phyloP scores from a whole-genome alignment of 2,797 vertebrate genomes.

The Phrynocephalus guinanensis region DNA sequence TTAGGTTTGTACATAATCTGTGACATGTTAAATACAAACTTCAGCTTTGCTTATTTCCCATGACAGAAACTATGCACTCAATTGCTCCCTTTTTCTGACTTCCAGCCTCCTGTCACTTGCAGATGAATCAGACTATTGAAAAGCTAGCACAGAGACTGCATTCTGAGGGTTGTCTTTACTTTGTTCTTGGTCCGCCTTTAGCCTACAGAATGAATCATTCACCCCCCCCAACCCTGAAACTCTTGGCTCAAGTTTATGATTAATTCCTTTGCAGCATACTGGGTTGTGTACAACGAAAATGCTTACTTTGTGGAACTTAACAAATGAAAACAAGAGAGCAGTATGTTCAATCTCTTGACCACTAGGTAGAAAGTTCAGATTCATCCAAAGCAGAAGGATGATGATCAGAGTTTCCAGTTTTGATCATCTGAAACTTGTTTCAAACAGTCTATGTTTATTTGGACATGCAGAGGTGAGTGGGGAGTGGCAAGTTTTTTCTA shows the following conservation, averaged over 20 bases:
- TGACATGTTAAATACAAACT: slow-evolving; percentile 57
- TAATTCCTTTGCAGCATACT: slow-evolving; percentile 67
- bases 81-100: slow-evolving; percentile 62
- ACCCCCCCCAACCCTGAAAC: slow-evolving; percentile 58
- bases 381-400: slow-evolving; percentile 64
- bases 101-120: slow-evolving; percentile 66
- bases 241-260: slow-evolving; percentile 67
- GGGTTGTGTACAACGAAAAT: slow-evolving; percentile 67
- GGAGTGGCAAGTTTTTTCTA: slow-evolving; percentile 32
- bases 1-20: slow-evolving; percentile 24
- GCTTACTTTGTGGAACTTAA: slow-evolving; percentile 73
- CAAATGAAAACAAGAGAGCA: slow-evolving; percentile 67
- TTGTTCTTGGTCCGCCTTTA: slow-evolving; percentile 73
- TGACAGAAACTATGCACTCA: slow-evolving; percentile 52
- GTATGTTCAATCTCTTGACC: slow-evolving; percentile 68
- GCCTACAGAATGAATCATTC: slow-evolving; percentile 79
- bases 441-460: slow-evolving; percentile 40
- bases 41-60: slow-evolving; percentile 57
- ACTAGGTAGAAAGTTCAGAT: slow-evolving; percentile 72
- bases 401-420: slow-evolving; percentile 63
- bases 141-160: slow-evolving; percentile 75
- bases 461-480: slow-evolving; percentile 29
- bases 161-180: slow-evolving; percentile 72
- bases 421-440: slow-evolving; percentile 64
- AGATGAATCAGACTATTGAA: slow-evolving; percentile 78